phyloP scores from a whole-genome alignment of 2,113 vertebrate genomes.

The Petaurus breviceps region DNA sequence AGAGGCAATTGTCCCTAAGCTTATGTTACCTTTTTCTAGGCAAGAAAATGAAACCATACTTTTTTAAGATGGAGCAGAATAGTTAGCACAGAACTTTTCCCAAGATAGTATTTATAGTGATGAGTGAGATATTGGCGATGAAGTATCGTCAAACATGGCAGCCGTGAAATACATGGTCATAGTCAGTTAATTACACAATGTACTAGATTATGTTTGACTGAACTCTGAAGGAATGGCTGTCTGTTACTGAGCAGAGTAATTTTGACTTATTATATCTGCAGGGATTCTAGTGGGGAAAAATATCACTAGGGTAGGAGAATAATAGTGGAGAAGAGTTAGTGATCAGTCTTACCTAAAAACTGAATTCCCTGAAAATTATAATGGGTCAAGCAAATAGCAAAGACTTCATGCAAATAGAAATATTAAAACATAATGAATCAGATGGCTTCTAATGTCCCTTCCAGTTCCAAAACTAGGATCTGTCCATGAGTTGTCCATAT shows the following conservation, averaged over 20 bases:
- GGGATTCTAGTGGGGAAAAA: neutral
- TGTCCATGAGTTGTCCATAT: neutral
- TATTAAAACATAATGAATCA: neutral
- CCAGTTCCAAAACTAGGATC: neutral
- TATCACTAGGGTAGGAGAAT: neutral
- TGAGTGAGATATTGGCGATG: constrained; percentile 68
- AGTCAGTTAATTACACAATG: constrained; percentile 71
- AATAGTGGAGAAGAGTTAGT: neutral
- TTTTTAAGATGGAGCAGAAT: constrained; percentile 46
- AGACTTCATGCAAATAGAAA: neutral
- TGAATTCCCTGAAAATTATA: neutral
- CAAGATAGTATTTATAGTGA: constrained; percentile 56
- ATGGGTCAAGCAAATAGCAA: neutral
- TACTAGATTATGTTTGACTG: constrained; percentile 69
- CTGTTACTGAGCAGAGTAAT: neutral
- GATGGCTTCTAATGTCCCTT: neutral
- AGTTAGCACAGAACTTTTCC: constrained; percentile 38
- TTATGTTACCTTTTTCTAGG: neutral
- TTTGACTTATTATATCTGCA: neutral
- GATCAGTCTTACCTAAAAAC: neutral
- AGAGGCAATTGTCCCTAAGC: neutral
- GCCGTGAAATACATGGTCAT: constrained; percentile 66
- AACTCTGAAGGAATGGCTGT: neutral
- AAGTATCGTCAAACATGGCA: constrained; percentile 70
- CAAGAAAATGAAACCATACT: constrained; percentile 25